Evolutionary conservation across 2,113 vertebrate genomes (phyloP).

Genomic region (Zeus faber): DNA sequence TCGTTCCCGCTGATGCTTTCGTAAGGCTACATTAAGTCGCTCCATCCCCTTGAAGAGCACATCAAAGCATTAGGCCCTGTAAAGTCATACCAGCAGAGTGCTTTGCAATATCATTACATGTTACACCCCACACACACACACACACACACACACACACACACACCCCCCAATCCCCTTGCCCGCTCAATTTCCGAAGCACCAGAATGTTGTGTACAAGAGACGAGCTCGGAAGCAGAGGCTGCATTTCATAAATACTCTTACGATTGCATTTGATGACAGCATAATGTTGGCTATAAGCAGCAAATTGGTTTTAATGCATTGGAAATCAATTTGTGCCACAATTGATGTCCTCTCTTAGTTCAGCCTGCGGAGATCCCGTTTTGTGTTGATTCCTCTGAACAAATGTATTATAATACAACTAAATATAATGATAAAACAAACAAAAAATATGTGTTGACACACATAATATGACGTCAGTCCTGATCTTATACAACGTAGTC

Average conservation of each 20-base stretch:
- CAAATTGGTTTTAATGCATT: slow-evolving; percentile 14
- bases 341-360: neutral
- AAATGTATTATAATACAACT: neutral
- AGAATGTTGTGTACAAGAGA: slow-evolving; percentile 24
- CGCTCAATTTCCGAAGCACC: slow-evolving; percentile 31
- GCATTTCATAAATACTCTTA: slow-evolving; percentile 34
- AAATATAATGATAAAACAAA: too few species aligned
- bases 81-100: slow-evolving; percentile 61
- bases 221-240: slow-evolving; percentile 20
- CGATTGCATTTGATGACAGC: slow-evolving; percentile 46
- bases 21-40: slow-evolving; percentile 65
- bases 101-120: slow-evolving; percentile 65
- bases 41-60: slow-evolving; percentile 62
- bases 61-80: slow-evolving; percentile 64
- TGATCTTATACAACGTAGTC: too few species aligned
- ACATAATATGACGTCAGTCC: too few species aligned
- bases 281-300: slow-evolving; percentile 11
- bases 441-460: too few species aligned
- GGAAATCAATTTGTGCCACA: neutral
- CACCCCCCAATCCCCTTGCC: slow-evolving; percentile 1
- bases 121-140: neutral
- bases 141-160: neutral
- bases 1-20: slow-evolving; percentile 56
- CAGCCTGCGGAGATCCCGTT: neutral
- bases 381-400: neutral